Evolutionary conservation across 2,888 invertebrate species (phyloP).

Genomic region (Pyralis farinalis): DNA sequence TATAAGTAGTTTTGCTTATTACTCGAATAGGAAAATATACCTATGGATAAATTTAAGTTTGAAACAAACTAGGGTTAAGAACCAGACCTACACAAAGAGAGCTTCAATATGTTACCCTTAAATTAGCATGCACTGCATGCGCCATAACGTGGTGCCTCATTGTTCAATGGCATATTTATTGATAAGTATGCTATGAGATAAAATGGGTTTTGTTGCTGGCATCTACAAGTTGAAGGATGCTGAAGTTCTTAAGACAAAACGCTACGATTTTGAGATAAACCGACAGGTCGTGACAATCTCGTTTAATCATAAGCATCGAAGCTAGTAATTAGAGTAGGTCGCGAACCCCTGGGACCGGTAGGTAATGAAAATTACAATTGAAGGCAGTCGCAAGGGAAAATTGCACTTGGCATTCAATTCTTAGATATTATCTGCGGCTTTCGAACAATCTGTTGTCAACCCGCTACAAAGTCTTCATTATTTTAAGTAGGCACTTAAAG

Average conservation of each 20-base stretch:
- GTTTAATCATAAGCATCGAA: slow-evolving; percentile 77
- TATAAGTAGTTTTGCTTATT: no score
- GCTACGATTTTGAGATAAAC: slow-evolving; percentile 70
- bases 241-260: slow-evolving; percentile 62
- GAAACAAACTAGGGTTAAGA: no score
- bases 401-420: slow-evolving; percentile 64
- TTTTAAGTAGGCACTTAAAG: no score
- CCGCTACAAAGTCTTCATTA: slow-evolving; percentile 31
- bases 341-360: slow-evolving; percentile 69
- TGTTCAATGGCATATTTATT: slow-evolving; percentile 28
- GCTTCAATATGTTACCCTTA: slow-evolving; percentile 19
- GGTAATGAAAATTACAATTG: slow-evolving; percentile 76
- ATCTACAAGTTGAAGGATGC: slow-evolving; percentile 55
- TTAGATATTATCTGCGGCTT: slow-evolving; percentile 45
- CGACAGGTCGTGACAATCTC: slow-evolving; percentile 70
- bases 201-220: slow-evolving; percentile 34
- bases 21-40: no score
- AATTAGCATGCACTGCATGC: slow-evolving; percentile 20
- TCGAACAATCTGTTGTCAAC: slow-evolving; percentile 35
- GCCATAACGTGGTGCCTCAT: slow-evolving; percentile 15
- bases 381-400: slow-evolving; percentile 66
- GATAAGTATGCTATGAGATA: slow-evolving; percentile 25
- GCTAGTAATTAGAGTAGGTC: slow-evolving; percentile 74
- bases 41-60: no score
- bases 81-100: neutral